A percentile compares a stretch with the other conserved stretches of the same genome.
These are phyloP conservation scores for Clarias macrocephalus DNA, from an alignment of 2,113 vertebrate genomes.

Conservation along the genomic window DNA sequence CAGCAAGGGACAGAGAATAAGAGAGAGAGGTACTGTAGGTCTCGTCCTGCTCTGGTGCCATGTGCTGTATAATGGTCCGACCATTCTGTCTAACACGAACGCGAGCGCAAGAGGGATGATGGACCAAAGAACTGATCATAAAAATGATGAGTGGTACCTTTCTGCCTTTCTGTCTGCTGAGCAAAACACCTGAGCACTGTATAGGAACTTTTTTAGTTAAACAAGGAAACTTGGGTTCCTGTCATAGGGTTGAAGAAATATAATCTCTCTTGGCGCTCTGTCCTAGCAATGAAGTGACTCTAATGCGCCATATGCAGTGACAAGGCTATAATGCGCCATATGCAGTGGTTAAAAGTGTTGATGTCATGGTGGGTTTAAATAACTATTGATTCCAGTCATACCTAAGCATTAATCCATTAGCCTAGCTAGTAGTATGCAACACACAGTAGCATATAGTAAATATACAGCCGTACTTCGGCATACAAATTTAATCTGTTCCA, in stretches of 20 bases:
- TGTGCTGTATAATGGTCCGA: conserved; percentile 31
- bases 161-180: conserved; percentile 6
- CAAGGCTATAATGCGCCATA: neutral
- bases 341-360: neutral
- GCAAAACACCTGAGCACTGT: conserved; percentile 10
- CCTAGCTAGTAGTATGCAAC: neutral
- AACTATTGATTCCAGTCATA: neutral
- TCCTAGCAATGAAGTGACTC: neutral
- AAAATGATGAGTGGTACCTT: neutral
- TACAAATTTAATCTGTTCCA: no score
- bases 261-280: neutral
- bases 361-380: neutral
- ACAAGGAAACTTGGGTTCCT: conserved; percentile 3
- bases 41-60: conserved; percentile 35
- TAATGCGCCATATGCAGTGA: no score
- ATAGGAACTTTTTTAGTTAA: neutral
- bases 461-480: no score
- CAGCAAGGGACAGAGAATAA: conserved; percentile 51
- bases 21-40: neutral
- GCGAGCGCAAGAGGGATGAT: conserved; percentile 1
- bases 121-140: neutral
- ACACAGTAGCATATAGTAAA: neutral
- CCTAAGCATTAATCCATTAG: neutral
- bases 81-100: conserved; percentile 8
- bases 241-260: neutral